These are phyloP conservation scores for Lophotis ruficrista DNA, from an alignment of 2,113 vertebrate species.

Conservation along the genomic window DNA sequence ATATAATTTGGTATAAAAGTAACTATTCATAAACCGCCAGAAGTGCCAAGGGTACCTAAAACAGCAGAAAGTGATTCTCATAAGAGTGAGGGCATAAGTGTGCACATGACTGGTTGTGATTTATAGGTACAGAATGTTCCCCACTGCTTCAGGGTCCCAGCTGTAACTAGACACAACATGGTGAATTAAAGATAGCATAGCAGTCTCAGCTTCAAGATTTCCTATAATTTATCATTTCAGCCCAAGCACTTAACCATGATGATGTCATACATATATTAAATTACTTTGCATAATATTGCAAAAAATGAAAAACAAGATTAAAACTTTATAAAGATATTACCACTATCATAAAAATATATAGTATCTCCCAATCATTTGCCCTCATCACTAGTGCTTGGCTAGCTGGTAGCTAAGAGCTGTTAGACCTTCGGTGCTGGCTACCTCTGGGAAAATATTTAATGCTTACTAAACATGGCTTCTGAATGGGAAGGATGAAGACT, in stretches of 20 bases:
- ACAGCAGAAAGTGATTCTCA: not conserved
- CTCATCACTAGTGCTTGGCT: not conserved
- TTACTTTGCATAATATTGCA: not conserved
- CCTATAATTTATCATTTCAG: not conserved
- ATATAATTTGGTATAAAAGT: not conserved
- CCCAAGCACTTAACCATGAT: not conserved
- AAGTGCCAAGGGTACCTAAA: not conserved
- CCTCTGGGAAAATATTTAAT: not conserved
- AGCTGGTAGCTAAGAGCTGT: not conserved
- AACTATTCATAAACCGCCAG: not conserved
- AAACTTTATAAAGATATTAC: not conserved
- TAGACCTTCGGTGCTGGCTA: not conserved
- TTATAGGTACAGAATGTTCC: not conserved
- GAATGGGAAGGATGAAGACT: not conserved
- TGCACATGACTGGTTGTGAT: not conserved
- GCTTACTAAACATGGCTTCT: not conserved
- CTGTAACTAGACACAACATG: not conserved
- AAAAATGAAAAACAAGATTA: not conserved
- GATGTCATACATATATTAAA: not conserved
- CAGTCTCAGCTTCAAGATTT: not conserved
- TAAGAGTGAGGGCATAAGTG: not conserved
- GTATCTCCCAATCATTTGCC: not conserved
- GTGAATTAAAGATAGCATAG: not conserved
- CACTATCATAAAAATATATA: not conserved
- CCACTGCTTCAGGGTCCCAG: not conserved